Evolutionary conservation across 2,888 invertebrate species (phyloP).

Genomic region (Thyatira batis): DNA sequence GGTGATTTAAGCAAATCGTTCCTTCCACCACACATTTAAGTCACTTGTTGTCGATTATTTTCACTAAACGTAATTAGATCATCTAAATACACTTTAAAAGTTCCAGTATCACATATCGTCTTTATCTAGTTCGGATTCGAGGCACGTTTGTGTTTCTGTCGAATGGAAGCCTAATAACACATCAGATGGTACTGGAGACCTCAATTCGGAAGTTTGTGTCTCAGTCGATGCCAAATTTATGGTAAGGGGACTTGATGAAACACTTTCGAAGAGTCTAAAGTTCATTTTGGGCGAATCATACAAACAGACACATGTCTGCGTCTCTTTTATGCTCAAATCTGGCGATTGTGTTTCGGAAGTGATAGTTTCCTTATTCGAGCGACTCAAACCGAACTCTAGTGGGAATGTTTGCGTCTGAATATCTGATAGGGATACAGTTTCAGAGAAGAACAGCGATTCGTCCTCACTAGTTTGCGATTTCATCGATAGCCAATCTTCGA

Average conservation of each 20-base stretch:
- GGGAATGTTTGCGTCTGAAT: constrained; percentile 75
- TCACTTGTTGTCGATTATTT: too few species aligned
- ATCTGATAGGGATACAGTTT: constrained; percentile 63
- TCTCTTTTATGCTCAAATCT: constrained; percentile 67
- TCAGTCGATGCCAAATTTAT: constrained; percentile 58
- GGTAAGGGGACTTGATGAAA: constrained; percentile 48
- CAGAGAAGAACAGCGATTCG: constrained; percentile 60
- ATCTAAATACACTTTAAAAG: constrained; percentile 7
- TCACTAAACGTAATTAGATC: not conserved
- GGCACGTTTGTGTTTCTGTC: constrained; percentile 65
- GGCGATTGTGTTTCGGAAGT: constrained; percentile 57
- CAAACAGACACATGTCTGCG: constrained; percentile 66
- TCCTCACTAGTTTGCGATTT: constrained; percentile 68
- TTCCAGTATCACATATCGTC: constrained; percentile 45
- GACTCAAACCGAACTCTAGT: constrained; percentile 56
- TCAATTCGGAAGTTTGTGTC: constrained; percentile 57
- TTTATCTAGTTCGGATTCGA: constrained; percentile 40
- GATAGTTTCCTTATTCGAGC: constrained; percentile 60
- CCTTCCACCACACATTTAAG: too few species aligned
- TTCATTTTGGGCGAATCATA: constrained; percentile 53
- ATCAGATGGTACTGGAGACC: constrained; percentile 40
- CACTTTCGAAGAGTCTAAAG: constrained; percentile 51
- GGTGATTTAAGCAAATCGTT: too few species aligned
- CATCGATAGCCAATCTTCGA: constrained; percentile 60
- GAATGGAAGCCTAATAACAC: constrained; percentile 56